These are phyloP conservation scores for Pseudopipra pipra DNA, from an alignment of 2,113 vertebrate genomes.

Conservation along the genomic window DNA sequence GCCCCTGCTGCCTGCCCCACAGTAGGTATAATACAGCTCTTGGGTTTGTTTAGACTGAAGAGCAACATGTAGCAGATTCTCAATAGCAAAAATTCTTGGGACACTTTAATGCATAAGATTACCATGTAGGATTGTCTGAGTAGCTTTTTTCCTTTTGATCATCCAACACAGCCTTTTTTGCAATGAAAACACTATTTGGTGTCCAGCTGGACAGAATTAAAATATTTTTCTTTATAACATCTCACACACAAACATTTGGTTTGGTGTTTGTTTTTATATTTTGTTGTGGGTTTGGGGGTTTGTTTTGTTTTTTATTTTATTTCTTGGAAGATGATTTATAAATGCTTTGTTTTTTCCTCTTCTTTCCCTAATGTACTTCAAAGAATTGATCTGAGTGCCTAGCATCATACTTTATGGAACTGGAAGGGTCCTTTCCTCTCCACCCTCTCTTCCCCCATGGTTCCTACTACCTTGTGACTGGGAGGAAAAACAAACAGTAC, in stretches of 20 bases:
- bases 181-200: neutral
- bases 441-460: rapidly evolving
- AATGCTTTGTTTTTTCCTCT: neutral
- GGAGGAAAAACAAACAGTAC: neutral
- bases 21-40: neutral
- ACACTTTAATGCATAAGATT: neutral
- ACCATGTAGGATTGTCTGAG: neutral
- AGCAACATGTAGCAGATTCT: neutral
- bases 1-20: neutral
- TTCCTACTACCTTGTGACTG: neutral
- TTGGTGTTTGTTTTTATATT: neutral
- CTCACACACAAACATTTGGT: neutral
- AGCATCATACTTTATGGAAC: neutral
- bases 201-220: neutral
- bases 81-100: neutral
- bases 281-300: neutral
- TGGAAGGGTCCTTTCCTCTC: neutral
- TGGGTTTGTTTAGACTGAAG: neutral
- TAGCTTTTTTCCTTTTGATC: neutral
- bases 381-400: neutral
- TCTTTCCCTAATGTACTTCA: neutral
- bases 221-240: neutral
- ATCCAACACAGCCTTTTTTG: neutral
- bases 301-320: neutral
- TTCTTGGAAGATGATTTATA: neutral